Base-by-base conservation (phyloP, 2,113 vertebrate genomes). In the Cyrtonyx montezumae region DNA sequence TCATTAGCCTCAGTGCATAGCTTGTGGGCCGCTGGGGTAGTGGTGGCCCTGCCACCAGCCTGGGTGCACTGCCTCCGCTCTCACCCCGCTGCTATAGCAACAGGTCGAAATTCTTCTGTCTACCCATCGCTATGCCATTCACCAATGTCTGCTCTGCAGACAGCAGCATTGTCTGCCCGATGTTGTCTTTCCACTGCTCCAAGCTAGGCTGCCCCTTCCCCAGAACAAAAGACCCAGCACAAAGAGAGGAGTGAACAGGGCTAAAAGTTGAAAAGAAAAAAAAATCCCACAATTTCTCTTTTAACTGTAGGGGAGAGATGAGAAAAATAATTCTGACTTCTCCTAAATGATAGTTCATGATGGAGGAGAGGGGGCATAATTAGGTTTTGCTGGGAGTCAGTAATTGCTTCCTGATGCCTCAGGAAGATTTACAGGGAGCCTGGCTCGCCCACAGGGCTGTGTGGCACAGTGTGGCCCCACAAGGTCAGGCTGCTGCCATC, bases 51-150 rank as follows among this genome's bases (percentile, higher is more conserved):
- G 80, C 80, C 48, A 63, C 61, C 37, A 40, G 61, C 61, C 61
- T 28, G 61, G 25, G 61, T 40, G 61, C 37, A 8, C 36, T 63
- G 61, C 61, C 61, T 63, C 37, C 85, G 66, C 81, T 70, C 88
- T 96, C 96, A 84, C 80, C 88, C 87, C 84, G 97, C 96, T 98
- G 92, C 97, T 84, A 96, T 97, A 96, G 98, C 97, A 97, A 97
- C 97, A 65, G 92, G 88, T 95, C 82, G 94, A 85, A 96, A 91
- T 96, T 95, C 85, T 49, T 43, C 45, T 42, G 96, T 66, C 65
- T 14, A 82, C 16, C 84, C 87, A 19, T 87, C 8, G 37, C 73
- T 70, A 80, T 91, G 70, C 88, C 43, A 19, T 25, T 71, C 93
- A 71, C 61, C 89, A 94, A 25, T 59, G 93, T 62, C 87, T 20